These are phyloP conservation scores for Drosophila orosa DNA, from an alignment of 1,140 invertebrate genomes.

Conservation along the genomic window DNA sequence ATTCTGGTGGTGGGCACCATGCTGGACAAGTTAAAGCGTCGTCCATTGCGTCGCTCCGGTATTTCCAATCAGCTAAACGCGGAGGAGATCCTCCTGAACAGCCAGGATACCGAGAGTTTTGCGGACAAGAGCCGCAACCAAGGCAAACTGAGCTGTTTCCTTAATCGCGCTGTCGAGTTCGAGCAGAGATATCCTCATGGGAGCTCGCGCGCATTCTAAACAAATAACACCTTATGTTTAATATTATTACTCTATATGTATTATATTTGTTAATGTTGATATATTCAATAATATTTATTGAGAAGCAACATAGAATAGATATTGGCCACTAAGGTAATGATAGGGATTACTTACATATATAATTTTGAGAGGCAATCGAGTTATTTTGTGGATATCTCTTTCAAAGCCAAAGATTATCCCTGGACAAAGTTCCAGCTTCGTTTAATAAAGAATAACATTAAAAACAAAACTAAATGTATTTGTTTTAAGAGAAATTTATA, in stretches of 20 bases:
- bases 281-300: constrained; percentile 25
- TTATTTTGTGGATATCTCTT: neutral
- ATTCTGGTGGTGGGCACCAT: constrained; percentile 66
- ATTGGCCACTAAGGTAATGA: too few species aligned
- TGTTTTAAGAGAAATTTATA: neutral
- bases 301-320: neutral
- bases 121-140: constrained; percentile 40
- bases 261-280: constrained; percentile 24
- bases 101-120: constrained; percentile 35
- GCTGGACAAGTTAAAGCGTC: constrained; percentile 38
- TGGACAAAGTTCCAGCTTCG: neutral
- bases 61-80: constrained; percentile 55
- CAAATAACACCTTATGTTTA: constrained; percentile 13
- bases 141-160: constrained; percentile 42
- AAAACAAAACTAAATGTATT: neutral
- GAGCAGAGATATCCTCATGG: constrained; percentile 44
- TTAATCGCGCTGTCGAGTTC: constrained; percentile 60
- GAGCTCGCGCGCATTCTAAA: neutral
- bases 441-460: neutral
- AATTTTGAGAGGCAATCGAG: neutral
- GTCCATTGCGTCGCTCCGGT: constrained; percentile 20
- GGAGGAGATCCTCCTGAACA: constrained; percentile 60
- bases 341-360: neutral
- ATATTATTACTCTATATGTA: too few species aligned
- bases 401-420: neutral